Conservation (phyloP, 2,888 invertebrate genomes). For the Agrochola macilenta region DNA sequence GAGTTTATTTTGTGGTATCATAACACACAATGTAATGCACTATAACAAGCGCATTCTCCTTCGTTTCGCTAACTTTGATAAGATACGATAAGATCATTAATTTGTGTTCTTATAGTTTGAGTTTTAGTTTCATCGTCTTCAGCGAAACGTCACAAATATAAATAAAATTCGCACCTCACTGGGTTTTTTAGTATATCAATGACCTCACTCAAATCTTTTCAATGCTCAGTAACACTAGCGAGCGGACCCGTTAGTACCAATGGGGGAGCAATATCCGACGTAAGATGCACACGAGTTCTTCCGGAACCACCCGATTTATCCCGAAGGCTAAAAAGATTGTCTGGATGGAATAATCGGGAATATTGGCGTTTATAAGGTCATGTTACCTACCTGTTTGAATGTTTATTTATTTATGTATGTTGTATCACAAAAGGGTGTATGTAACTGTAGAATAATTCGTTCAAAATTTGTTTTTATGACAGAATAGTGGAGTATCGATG, state of each 20-base stretch:
- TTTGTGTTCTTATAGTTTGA: too few species aligned
- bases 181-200: too few species aligned
- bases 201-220: background rate
- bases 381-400: conserved; percentile 6
- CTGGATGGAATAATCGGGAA: conserved; percentile 19
- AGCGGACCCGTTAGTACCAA: conserved; percentile 47
- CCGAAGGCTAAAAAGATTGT: conserved; percentile 39
- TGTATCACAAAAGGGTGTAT: too few species aligned
- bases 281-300: conserved; percentile 49
- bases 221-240: conserved; percentile 40
- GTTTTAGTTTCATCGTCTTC: too few species aligned
- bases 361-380: conserved; percentile 27
- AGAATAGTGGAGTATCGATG: background rate
- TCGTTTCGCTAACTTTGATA: too few species aligned
- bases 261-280: conserved; percentile 67
- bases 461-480: background rate
- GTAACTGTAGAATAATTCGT: background rate
- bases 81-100: too few species aligned
- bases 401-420: background rate
- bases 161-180: background rate
- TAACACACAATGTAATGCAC: too few species aligned
- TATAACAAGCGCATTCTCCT: too few species aligned
- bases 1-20: too few species aligned
- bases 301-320: conserved; percentile 40
- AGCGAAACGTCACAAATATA: too few species aligned